Percentiles rank a stretch among this genome's conserved stretches.
phyloP scores from a whole-genome alignment of 1,140 invertebrate genomes.

The Papilio glaucus region DNA sequence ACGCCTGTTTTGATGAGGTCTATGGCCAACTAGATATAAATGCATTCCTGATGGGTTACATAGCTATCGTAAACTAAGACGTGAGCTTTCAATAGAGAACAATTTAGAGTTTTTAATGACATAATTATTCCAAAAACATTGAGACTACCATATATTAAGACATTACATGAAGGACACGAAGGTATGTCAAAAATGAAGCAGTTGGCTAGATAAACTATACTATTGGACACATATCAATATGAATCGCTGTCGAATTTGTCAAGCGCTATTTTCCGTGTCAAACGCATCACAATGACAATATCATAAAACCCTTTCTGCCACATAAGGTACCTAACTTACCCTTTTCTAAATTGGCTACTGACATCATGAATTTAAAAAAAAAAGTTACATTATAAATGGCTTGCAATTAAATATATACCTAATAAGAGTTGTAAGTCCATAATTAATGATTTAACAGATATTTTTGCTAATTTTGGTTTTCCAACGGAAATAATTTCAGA shows the following conservation, averaged over 20 bases:
- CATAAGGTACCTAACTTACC: background rate
- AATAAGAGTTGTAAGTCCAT: background rate
- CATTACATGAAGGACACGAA: slow-evolving; percentile 60
- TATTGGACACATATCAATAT: slow-evolving; percentile 1
- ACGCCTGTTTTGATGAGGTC: too few relatives aligned
- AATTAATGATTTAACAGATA: too few relatives aligned
- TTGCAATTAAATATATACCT: background rate
- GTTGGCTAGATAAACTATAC: background rate
- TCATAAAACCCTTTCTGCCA: background rate
- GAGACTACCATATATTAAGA: slow-evolving; percentile 54
- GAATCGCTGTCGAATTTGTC: background rate
- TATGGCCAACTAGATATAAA: too few relatives aligned
- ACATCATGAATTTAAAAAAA: slow-evolving; percentile 2
- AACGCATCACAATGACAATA: background rate
- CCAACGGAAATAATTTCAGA: too few relatives aligned
- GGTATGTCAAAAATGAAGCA: slow-evolving; percentile 56
- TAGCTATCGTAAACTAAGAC: background rate
- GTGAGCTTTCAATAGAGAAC: background rate
- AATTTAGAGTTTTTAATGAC: slow-evolving; percentile 52
- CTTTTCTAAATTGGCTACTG: background rate
- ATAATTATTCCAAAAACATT: slow-evolving; percentile 54
- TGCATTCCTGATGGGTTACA: background rate
- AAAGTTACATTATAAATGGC: background rate
- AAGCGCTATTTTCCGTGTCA: background rate
- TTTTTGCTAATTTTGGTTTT: too few relatives aligned